These are phyloP conservation scores for Trichonephila clavata DNA, from an alignment of 1,140 invertebrate species.

Conservation along the genomic window DNA sequence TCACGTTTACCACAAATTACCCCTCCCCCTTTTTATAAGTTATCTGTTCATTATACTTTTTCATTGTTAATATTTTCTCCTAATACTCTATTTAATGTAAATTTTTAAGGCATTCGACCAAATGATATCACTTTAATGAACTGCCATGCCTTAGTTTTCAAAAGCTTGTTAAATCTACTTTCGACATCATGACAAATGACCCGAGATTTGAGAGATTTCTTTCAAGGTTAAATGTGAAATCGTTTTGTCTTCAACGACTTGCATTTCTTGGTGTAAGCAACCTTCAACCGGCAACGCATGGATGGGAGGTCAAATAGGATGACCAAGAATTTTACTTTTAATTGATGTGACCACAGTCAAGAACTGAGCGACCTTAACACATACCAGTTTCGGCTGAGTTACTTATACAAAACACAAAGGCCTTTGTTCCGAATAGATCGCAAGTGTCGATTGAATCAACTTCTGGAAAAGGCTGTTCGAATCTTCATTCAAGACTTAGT, in stretches of 20 bases:
- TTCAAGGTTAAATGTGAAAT: conserved; percentile 19
- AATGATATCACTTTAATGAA: no score
- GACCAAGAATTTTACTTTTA: neutral
- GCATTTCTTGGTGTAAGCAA: neutral
- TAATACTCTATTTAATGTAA: no score
- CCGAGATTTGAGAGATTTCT: neutral
- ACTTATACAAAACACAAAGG: neutral
- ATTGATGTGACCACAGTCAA: neutral
- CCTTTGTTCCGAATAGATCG: neutral
- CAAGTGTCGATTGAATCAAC: neutral
- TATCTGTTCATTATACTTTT: no score
- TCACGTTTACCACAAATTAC: no score
- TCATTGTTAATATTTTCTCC: no score
- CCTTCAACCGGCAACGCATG: neutral
- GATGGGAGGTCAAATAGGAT: neutral
- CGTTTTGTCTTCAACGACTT: neutral
- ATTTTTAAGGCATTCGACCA: no score
- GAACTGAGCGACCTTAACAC: neutral
- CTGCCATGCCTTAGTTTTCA: no score
- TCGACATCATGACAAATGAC: neutral
- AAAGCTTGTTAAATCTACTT: no score
- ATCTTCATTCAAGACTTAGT: no score
- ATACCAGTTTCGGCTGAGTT: neutral
- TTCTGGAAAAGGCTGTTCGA: neutral
- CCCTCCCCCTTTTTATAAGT: no score